Conservation (phyloP, 2,797 vertebrate species). For the Furcifer pardalis region DNA sequence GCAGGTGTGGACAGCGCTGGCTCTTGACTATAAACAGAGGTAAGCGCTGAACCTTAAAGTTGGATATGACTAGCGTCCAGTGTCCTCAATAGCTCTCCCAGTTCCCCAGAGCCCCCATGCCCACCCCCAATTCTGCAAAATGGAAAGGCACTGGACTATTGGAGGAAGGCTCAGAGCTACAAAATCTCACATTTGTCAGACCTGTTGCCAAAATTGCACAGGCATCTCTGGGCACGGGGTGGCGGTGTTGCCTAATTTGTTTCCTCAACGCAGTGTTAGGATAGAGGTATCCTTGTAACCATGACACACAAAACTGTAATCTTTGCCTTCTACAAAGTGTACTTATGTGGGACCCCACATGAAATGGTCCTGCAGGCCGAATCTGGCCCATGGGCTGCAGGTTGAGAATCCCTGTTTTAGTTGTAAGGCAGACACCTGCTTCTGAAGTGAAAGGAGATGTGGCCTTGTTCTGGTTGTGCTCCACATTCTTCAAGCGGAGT, state of each 20-base stretch:
- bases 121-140: background rate
- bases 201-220: background rate
- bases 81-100: background rate
- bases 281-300: background rate
- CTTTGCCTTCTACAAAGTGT: background rate
- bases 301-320: background rate
- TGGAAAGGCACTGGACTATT: background rate
- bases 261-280: background rate
- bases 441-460: too few relatives aligned
- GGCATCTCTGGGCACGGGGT: background rate
- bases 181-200: background rate
- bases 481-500: too few relatives aligned
- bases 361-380: too few relatives aligned
- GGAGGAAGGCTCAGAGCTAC: background rate
- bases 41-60: too few relatives aligned
- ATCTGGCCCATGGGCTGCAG: too few relatives aligned
- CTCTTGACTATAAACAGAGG: too few relatives aligned
- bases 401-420: too few relatives aligned
- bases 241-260: background rate
- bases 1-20: too few relatives aligned
- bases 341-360: too few relatives aligned
- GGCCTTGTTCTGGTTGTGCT: too few relatives aligned
- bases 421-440: too few relatives aligned
- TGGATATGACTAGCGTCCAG: too few relatives aligned
- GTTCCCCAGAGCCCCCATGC: background rate